Conservation (phyloP, 2,888 invertebrate species). For the Dryobotodes eremita region DNA sequence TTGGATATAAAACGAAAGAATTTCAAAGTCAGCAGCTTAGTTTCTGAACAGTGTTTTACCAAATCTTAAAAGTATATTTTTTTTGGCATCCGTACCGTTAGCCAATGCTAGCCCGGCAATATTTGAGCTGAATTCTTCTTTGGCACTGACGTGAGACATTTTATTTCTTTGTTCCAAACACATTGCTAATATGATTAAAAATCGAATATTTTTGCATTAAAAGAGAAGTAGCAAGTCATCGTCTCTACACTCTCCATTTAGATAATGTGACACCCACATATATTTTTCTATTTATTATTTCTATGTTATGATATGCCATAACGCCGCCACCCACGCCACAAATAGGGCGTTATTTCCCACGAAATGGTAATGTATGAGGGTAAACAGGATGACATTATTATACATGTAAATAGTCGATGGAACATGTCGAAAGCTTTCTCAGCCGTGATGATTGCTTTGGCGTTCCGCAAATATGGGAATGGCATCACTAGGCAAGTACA, state of each 20-base stretch:
- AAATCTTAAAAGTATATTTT: background rate
- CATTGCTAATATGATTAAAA: background rate
- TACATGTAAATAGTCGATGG: conserved; percentile 38
- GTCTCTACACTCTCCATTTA: background rate
- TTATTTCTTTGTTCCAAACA: background rate
- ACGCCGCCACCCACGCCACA: background rate
- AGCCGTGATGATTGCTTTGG: conserved; percentile 48
- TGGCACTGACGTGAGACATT: background rate
- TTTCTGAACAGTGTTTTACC: background rate
- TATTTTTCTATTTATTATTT: conserved; percentile 9
- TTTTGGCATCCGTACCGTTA: no score
- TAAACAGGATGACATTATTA: conserved; percentile 34
- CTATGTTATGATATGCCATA: background rate
- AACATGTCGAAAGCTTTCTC: conserved; percentile 39
- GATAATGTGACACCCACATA: background rate
- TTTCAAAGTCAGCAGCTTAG: background rate
- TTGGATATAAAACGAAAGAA: background rate
- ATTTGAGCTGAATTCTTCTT: background rate
- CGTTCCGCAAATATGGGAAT: conserved; percentile 40
- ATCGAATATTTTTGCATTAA: no score
- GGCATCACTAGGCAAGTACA: conserved; percentile 4
- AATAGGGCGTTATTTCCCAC: conserved; percentile 11
- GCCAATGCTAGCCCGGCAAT: background rate
- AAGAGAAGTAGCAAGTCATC: background rate
- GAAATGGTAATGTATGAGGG: conserved; percentile 19